A percentile compares a stretch with the other conserved stretches of the same genome.
These are phyloP conservation scores for Aplodontia rufa DNA, from an alignment of 2,113 vertebrate species.

Conservation along the genomic window DNA sequence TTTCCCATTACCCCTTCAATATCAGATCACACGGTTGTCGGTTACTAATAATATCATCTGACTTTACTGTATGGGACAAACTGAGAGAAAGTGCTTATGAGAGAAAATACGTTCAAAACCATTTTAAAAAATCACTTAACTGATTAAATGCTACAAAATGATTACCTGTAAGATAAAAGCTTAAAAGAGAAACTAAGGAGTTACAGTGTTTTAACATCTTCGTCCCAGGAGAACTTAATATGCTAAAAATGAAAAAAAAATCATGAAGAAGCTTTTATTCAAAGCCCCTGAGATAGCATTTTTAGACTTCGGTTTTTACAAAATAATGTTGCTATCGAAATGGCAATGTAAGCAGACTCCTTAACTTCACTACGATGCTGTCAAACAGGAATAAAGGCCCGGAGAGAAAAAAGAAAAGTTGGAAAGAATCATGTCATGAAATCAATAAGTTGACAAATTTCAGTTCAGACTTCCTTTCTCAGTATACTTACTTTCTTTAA, in stretches of 20 bases:
- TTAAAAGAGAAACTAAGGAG: background rate
- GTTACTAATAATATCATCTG: background rate
- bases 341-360: background rate
- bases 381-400: background rate
- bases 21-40: background rate
- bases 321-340: constrained; percentile 25
- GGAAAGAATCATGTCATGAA: background rate
- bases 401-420: background rate
- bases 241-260: background rate
- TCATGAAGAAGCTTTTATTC: background rate
- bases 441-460: background rate
- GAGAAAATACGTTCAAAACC: background rate
- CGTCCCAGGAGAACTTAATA: constrained; percentile 52
- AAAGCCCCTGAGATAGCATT: background rate
- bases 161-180: constrained; percentile 60
- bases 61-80: constrained; percentile 1
- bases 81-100: constrained; percentile 27
- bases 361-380: background rate
- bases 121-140: constrained; percentile 62
- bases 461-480: background rate
- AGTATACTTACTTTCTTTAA: background rate
- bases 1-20: background rate
- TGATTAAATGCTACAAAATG: constrained; percentile 45
- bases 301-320: background rate
- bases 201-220: constrained; percentile 25